Evolutionary conservation across 2,113 vertebrate species (phyloP).

Genomic region (Copsychus sechellarum): DNA sequence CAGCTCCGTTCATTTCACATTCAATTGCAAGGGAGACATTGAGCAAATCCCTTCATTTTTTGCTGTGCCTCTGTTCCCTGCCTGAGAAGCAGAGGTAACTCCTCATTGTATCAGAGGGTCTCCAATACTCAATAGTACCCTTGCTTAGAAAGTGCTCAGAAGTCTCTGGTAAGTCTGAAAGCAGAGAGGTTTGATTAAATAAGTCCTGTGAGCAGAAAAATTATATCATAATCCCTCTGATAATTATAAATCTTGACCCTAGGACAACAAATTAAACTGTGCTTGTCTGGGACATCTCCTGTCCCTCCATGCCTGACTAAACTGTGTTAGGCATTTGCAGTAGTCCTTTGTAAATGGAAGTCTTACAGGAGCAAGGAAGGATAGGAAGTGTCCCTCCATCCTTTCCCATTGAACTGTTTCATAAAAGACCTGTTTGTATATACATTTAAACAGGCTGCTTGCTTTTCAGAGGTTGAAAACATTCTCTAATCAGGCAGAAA

Average conservation of each 20-base stretch:
- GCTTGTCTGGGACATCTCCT: background rate
- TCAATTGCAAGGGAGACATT: background rate
- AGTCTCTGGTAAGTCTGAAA: background rate
- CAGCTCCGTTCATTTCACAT: background rate
- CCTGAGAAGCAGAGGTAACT: background rate
- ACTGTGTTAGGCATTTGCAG: background rate
- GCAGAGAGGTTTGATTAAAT: background rate
- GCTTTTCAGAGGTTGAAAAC: constrained; percentile 32
- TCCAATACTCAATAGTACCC: background rate
- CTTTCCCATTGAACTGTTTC: background rate
- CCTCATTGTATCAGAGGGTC: accelerated
- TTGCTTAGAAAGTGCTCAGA: background rate
- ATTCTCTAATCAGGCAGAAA: constrained; percentile 36
- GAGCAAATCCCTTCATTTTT: background rate
- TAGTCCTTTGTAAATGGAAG: background rate
- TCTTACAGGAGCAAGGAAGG: background rate
- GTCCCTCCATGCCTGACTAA: background rate
- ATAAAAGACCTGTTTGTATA: background rate
- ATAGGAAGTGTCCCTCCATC: background rate
- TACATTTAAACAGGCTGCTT: background rate
- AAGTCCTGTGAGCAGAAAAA: background rate
- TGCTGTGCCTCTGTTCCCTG: background rate
- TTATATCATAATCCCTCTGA: background rate
- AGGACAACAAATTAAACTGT: background rate
- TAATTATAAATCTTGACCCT: background rate